Evolutionary conservation across 2,888 invertebrate genomes (phyloP).

Genomic region (Spodoptera exigua): DNA sequence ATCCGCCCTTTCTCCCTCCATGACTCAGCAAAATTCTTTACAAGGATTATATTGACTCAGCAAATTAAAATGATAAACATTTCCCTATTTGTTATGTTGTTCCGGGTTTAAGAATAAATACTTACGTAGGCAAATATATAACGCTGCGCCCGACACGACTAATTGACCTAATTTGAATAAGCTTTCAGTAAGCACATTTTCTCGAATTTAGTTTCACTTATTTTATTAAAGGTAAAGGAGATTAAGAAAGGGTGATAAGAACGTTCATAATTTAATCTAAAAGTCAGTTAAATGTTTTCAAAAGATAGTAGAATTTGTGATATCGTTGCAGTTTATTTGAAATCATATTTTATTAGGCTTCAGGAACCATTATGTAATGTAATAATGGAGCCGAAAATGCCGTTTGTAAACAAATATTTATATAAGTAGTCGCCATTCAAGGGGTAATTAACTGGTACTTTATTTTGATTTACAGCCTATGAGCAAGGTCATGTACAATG

Average conservation of each 20-base stretch:
- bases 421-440: not conserved
- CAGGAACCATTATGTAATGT: not conserved
- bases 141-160: constrained; percentile 59
- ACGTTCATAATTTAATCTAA: constrained; percentile 41
- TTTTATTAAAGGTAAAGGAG: constrained; percentile 55
- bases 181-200: constrained; percentile 64
- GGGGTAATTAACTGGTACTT: constrained; percentile 20
- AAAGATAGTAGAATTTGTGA: constrained; percentile 20
- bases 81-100: constrained; percentile 58
- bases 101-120: constrained; percentile 54
- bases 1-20: constrained; percentile 10
- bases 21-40: constrained; percentile 54
- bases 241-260: constrained; percentile 49
- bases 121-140: constrained; percentile 55
- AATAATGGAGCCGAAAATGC: not conserved
- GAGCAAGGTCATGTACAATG: constrained; percentile 57
- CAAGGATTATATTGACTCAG: constrained; percentile 56
- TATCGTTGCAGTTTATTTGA: constrained; percentile 10
- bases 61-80: constrained; percentile 61
- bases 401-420: not conserved
- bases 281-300: constrained; percentile 42
- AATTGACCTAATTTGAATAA: constrained; percentile 74
- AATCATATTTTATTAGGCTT: not conserved
- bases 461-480: constrained; percentile 49
- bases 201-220: constrained; percentile 65